phyloP scores from a whole-genome alignment of 2,113 vertebrate genomes.

The Aphelocoma coerulescens region DNA sequence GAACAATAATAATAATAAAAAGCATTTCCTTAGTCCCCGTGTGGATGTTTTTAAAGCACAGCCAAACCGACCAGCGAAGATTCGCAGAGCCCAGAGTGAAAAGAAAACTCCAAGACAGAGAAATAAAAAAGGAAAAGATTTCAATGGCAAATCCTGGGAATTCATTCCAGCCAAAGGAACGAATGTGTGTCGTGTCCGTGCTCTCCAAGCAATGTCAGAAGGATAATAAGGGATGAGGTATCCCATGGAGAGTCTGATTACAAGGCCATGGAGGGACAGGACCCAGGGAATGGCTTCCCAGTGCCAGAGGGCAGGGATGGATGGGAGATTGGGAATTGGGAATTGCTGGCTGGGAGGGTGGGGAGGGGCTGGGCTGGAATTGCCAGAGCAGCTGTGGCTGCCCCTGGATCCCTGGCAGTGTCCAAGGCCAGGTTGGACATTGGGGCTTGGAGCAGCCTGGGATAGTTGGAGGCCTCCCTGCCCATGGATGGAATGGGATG shows the following conservation, averaged over 20 bases:
- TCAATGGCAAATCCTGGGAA: neutral
- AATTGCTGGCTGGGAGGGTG: neutral
- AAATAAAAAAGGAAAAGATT: neutral
- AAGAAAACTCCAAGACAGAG: neutral
- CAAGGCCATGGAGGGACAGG: neutral
- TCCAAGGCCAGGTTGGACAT: rapidly evolving
- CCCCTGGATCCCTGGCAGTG: neutral
- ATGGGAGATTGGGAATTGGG: neutral
- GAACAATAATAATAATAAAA: neutral
- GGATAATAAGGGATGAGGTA: neutral
- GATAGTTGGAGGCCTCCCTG: neutral
- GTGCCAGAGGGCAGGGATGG: neutral
- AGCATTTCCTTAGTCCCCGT: neutral
- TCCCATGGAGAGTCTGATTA: neutral
- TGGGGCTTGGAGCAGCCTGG: neutral
- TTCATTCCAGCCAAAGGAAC: neutral
- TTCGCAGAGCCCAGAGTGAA: neutral
- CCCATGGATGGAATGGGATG: neutral
- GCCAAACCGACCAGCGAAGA: neutral
- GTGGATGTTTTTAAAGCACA: neutral
- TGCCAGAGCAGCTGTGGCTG: neutral
- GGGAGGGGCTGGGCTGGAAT: neutral
- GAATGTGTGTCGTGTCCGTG: neutral
- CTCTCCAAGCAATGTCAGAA: neutral
- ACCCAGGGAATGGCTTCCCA: neutral